Evolutionary conservation across 2,797 vertebrate genomes (phyloP), one percentile per base, ranked within the genome.

Genomic region (Benthosema pterotum): DNA sequence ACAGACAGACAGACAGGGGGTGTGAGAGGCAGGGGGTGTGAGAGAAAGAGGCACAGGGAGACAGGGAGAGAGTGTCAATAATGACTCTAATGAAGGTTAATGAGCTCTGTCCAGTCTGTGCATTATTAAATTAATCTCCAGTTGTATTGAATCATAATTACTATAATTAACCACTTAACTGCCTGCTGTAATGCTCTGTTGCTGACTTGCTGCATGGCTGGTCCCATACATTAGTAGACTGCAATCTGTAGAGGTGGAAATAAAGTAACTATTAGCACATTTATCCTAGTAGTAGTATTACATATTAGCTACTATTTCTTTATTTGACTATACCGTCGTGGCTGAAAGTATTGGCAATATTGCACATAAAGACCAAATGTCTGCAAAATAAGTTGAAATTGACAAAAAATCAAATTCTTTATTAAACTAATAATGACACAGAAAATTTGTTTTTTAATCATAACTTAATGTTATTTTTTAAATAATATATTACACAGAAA

Each of bases 71-170:
- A 32, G 61, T 68, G 77, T 83, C 71, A 91, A 63, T 94, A 94
- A 94, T 94, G 92, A 95, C 92, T 92, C 92, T 95, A 96, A 96
- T 95, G 95, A 95, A 95, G 94, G 96, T 95, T 95, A 96, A 95
- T 92, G 94, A 94, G 91, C 92, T 93, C 87, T 83, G 90, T 88
- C 90, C 91, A 88, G 90, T 89, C 92, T 89, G 91, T 90, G 91
- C 93, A 93, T 96, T 96, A 96, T 96, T 96, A 93, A 95, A 96
- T 97, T 95, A 95, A 95, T 94, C 92, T 93, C 87, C 93, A 93
- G 89, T 86, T 87, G 82, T 89, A 93, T 94, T 95, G 94, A 95
- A 94, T 96, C 93, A 94, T 94, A 95, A 96, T 96, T 94, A 95
- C 92, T 92, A 92, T 93, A 95, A 95, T 96, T 94, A 94, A 92